phyloP scores from a whole-genome alignment of 35 echinoderm and acorn worm genomes.

The Stichopus chloronotus region DNA sequence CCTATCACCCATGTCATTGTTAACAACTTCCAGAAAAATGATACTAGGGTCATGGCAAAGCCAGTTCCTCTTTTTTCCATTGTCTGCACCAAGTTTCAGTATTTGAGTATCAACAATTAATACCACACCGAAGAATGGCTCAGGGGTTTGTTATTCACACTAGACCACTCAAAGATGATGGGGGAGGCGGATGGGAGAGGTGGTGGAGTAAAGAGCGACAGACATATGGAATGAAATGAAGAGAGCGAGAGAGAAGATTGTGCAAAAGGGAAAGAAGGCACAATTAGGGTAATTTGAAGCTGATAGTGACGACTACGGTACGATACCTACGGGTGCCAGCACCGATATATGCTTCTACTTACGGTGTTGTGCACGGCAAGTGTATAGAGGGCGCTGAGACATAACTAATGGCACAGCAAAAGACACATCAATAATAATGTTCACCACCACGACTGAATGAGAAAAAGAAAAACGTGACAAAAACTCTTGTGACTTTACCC shows the following conservation, averaged over 20 bases:
- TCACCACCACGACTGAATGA: slow-evolving; percentile 65
- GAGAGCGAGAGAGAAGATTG: slow-evolving; percentile 4
- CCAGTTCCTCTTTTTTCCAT: not conserved
- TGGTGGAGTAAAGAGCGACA: not conserved
- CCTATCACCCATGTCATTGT: too few relatives aligned
- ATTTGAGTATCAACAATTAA: not conserved
- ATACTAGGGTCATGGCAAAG: too few relatives aligned
- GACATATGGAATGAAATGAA: not conserved
- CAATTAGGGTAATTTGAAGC: not conserved
- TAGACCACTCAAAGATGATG: not conserved
- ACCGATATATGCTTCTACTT: not conserved
- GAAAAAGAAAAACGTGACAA: slow-evolving; percentile 45
- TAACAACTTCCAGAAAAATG: too few relatives aligned
- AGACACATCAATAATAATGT: slow-evolving; percentile 53
- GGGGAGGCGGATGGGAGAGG: not conserved
- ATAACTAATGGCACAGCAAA: not conserved
- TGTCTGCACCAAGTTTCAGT: not conserved
- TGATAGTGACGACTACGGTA: not conserved
- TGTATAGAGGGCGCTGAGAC: not conserved
- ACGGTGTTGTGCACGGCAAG: not conserved
- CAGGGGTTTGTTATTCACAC: not conserved
- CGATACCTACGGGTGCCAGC: not conserved
- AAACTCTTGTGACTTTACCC: slow-evolving; percentile 91
- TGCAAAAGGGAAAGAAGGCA: not conserved
- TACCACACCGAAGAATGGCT: not conserved